A percentile compares a stretch with the other conserved stretches of the same genome.
Evolutionary conservation across 2,888 invertebrate genomes (phyloP).

Genomic region (Anthophora plumipes): DNA sequence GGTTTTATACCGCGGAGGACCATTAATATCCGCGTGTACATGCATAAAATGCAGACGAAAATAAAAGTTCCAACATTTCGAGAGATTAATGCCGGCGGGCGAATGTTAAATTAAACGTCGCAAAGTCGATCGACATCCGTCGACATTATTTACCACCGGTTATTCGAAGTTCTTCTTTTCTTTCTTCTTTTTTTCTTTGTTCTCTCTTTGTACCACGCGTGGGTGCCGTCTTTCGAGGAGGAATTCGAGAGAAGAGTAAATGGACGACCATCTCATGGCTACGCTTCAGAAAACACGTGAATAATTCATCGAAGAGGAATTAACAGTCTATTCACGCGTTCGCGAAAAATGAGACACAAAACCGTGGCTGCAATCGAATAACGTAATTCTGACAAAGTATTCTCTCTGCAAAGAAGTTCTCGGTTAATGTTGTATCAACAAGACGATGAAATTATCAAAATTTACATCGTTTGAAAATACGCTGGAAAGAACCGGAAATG

Average conservation of each 20-base stretch:
- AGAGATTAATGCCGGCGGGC: conserved; percentile 29
- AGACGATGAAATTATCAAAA: too few relatives aligned
- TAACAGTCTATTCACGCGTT: conserved; percentile 20
- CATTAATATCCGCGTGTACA: conserved; percentile 22
- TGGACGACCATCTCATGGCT: conserved; percentile 21
- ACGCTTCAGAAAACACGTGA: conserved; percentile 12
- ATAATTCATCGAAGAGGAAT: conserved; percentile 36
- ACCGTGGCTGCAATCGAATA: not conserved
- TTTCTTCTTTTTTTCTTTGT: not conserved
- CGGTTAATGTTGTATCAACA: too few relatives aligned
- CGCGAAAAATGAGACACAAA: not conserved
- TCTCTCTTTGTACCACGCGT: not conserved
- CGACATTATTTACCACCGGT: not conserved
- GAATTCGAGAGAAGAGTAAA: conserved; percentile 24
- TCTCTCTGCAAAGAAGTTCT: too few relatives aligned
- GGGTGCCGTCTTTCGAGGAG: conserved; percentile 10
- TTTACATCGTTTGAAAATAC: too few relatives aligned
- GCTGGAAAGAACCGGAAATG: too few relatives aligned
- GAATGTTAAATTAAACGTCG: conserved; percentile 22
- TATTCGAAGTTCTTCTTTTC: not conserved
- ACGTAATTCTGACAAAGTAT: conserved; percentile 26
- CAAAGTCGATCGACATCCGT: conserved; percentile 28
- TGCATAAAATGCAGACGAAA: not conserved
- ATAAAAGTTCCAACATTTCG: not conserved
- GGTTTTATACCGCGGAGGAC: not conserved